A percentile compares a stretch with the other conserved stretches of the same genome.
Evolutionary conservation across 1,140 invertebrate species (phyloP).

Genomic region (Polypedilum pembai): DNA sequence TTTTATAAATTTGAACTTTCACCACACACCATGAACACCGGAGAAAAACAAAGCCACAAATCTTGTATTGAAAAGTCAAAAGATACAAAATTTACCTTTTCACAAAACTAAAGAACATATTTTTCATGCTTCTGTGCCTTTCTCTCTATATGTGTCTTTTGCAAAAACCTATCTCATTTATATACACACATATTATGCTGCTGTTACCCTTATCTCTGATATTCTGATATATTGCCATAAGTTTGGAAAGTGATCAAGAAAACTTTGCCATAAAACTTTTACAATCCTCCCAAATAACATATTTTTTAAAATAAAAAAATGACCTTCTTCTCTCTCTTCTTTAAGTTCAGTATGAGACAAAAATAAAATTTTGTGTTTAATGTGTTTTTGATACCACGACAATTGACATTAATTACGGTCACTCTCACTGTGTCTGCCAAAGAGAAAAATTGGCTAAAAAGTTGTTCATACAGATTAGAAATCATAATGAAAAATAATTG

Average conservation of each 20-base stretch:
- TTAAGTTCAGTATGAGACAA: not conserved
- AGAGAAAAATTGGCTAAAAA: not conserved
- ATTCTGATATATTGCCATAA: constrained; percentile 24
- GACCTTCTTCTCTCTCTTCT: not conserved
- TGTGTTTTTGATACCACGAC: constrained; percentile 16
- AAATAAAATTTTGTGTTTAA: not conserved
- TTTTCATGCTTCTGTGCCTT: not conserved
- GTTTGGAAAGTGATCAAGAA: constrained; percentile 23
- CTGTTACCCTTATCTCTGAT: constrained; percentile 10
- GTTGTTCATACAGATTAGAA: not conserved
- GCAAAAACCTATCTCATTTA: not conserved
- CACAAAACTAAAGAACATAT: too few species aligned
- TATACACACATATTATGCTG: not conserved
- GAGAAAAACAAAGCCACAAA: not conserved
- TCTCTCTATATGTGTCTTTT: too few species aligned
- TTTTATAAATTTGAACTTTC: too few species aligned
- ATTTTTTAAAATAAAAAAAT: not conserved
- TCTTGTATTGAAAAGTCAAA: constrained; percentile 18
- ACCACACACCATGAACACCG: not conserved
- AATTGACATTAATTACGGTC: constrained; percentile 7
- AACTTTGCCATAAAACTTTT: constrained; percentile 3
- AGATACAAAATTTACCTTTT: not conserved
- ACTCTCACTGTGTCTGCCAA: not conserved
- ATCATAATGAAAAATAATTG: constrained; percentile 5
- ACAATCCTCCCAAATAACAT: not conserved